Percentiles rank a stretch among this genome's conserved stretches.
These are phyloP conservation scores for Xestia sexstrigata DNA, from an alignment of 2,888 invertebrate species.

Conservation along the genomic window DNA sequence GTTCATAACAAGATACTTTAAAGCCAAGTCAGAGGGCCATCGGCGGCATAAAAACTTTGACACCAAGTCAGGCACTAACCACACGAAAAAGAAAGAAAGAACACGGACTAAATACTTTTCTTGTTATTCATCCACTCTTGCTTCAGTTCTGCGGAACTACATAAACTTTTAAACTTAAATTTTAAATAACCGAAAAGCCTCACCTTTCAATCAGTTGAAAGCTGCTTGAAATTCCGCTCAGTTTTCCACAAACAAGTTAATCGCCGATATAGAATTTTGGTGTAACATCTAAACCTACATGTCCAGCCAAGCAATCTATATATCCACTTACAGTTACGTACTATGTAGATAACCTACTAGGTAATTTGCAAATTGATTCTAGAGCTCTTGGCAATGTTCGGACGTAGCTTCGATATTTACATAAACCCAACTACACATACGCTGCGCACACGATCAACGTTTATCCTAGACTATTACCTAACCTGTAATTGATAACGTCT, in stretches of 20 bases:
- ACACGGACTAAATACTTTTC: too few relatives aligned
- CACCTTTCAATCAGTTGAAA: slow-evolving; percentile 56
- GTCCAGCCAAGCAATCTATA: slow-evolving; percentile 52
- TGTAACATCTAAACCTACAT: slow-evolving; percentile 50
- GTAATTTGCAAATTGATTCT: slow-evolving; percentile 78
- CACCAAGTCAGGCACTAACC: too few relatives aligned
- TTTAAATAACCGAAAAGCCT: slow-evolving; percentile 23
- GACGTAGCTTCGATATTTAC: slow-evolving; percentile 63
- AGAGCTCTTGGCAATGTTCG: slow-evolving; percentile 71
- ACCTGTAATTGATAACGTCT: slow-evolving; percentile 62
- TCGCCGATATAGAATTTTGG: slow-evolving; percentile 52
- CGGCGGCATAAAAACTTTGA: too few relatives aligned
- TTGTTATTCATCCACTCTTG: not conserved
- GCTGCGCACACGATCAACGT: slow-evolving; percentile 62
- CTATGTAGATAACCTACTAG: slow-evolving; percentile 59
- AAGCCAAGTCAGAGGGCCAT: too few relatives aligned
- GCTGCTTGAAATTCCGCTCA: slow-evolving; percentile 45
- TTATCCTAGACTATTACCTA: slow-evolving; percentile 60
- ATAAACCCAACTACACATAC: slow-evolving; percentile 63
- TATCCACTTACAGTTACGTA: slow-evolving; percentile 42
- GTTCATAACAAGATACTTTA: not conserved
- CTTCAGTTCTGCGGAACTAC: slow-evolving; percentile 8
- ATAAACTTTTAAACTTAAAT: slow-evolving; percentile 11
- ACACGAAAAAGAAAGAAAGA: too few relatives aligned
- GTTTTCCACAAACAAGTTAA: slow-evolving; percentile 46